A percentile compares a stretch with the other conserved stretches of the same genome.
These are phyloP conservation scores for Drosophila longiperda DNA, from an alignment of 2,888 invertebrate genomes.

Conservation along the genomic window DNA sequence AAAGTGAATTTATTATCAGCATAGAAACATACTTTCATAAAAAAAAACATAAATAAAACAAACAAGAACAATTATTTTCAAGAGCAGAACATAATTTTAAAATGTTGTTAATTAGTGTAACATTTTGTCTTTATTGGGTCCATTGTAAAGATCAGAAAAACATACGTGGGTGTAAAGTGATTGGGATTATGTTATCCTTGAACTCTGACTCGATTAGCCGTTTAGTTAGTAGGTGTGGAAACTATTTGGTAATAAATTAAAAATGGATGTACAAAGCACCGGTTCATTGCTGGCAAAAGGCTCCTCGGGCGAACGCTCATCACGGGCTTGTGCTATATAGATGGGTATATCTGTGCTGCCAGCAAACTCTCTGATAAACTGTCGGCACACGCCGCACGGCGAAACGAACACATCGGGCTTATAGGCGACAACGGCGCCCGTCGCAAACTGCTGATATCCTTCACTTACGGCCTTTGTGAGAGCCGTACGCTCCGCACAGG, in stretches of 20 bases:
- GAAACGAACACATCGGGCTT: constrained; percentile 88
- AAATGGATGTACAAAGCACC: constrained; percentile 82
- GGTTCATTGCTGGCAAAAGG: constrained; percentile 56
- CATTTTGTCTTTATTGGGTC: constrained; percentile 16
- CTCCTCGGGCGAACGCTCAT: constrained; percentile 39
- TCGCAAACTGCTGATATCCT: constrained; percentile 90
- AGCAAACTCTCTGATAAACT: constrained; percentile 91
- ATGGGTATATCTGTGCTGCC: constrained; percentile 88
- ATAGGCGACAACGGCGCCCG: constrained; percentile 90
- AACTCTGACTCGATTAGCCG: background rate
- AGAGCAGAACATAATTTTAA: background rate
- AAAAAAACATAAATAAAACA: no score
- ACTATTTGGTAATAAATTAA: constrained; percentile 80
- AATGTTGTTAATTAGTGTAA: constrained; percentile 5
- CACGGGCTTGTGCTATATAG: constrained; percentile 89
- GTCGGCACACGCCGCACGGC: constrained; percentile 96
- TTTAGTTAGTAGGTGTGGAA: constrained; percentile 60
- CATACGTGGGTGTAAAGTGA: background rate
- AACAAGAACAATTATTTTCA: background rate
- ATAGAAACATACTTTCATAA: background rate
- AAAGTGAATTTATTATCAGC: background rate
- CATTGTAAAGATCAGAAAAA: constrained; percentile 5
- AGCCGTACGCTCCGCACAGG: constrained; percentile 96
- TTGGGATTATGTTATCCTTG: constrained; percentile 24
- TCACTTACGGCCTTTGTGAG: constrained; percentile 93